Percentiles rank a stretch among this genome's conserved stretches.
These are phyloP conservation scores for Ferrisia virgata DNA, from an alignment of 2,888 invertebrate species.

Conservation along the genomic window DNA sequence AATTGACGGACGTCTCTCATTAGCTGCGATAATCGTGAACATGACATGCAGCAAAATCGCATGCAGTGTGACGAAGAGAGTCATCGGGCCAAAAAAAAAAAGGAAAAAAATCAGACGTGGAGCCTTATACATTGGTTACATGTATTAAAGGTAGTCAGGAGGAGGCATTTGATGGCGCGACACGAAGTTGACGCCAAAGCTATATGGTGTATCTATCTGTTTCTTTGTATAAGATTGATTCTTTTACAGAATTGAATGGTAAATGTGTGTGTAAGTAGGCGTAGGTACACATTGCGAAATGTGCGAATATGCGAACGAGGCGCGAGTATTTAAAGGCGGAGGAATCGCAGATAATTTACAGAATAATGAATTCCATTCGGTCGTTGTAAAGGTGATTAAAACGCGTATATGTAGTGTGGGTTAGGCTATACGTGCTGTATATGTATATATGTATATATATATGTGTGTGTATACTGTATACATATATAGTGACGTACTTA, in stretches of 20 bases:
- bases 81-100: background rate
- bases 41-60: background rate
- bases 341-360: background rate
- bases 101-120: background rate
- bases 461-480: too few relatives aligned
- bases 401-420: too few relatives aligned
- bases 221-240: background rate
- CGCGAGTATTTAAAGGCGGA: too few relatives aligned
- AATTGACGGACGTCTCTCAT: background rate
- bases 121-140: background rate
- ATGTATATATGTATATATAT: too few relatives aligned
- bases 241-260: too few relatives aligned
- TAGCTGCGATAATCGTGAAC: background rate
- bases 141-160: background rate
- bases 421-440: too few relatives aligned
- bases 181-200: background rate
- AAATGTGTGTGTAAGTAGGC: too few relatives aligned
- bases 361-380: background rate
- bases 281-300: too few relatives aligned
- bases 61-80: background rate
- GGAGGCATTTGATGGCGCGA: background rate
- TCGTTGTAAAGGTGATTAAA: background rate
- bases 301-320: too few relatives aligned
- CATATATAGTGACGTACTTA: too few relatives aligned
- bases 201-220: background rate